phyloP scores from a whole-genome alignment of 2,888 invertebrate genomes.

The Epirrhoe tristata region DNA sequence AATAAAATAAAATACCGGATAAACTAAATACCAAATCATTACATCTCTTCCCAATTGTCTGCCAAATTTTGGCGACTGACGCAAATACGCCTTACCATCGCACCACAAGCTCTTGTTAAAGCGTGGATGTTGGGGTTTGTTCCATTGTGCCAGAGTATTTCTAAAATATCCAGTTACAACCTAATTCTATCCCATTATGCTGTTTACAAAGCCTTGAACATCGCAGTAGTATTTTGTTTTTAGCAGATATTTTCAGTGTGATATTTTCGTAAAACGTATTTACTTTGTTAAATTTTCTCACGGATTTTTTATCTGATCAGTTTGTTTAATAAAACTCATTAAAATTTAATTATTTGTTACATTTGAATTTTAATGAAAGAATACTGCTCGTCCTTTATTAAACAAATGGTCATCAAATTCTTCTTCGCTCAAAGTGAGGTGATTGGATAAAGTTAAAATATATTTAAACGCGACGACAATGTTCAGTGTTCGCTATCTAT shows the following conservation, averaged over 20 bases:
- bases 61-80: not conserved
- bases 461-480: not conserved
- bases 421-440: not conserved
- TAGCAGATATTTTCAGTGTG: too few relatives aligned
- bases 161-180: not conserved
- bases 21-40: not conserved
- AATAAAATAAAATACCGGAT: too few relatives aligned
- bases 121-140: not conserved
- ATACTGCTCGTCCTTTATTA: not conserved
- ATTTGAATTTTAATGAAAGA: too few relatives aligned
- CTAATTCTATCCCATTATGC: too few relatives aligned
- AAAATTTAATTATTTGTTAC: too few relatives aligned
- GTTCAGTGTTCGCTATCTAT: slow-evolving; percentile 10
- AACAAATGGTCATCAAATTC: not conserved
- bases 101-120: not conserved
- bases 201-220: too few relatives aligned
- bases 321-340: too few relatives aligned
- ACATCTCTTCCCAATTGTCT: not conserved
- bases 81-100: not conserved
- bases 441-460: slow-evolving; percentile 7
- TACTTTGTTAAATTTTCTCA: too few relatives aligned
- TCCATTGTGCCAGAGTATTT: not conserved
- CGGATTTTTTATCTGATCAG: too few relatives aligned
- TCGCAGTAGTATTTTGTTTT: too few relatives aligned
- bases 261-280: too few relatives aligned